Percentiles rank a stretch among this genome's conserved stretches.
Evolutionary conservation across 1,140 invertebrate genomes (phyloP).

Genomic region (Drosophila parvula): DNA sequence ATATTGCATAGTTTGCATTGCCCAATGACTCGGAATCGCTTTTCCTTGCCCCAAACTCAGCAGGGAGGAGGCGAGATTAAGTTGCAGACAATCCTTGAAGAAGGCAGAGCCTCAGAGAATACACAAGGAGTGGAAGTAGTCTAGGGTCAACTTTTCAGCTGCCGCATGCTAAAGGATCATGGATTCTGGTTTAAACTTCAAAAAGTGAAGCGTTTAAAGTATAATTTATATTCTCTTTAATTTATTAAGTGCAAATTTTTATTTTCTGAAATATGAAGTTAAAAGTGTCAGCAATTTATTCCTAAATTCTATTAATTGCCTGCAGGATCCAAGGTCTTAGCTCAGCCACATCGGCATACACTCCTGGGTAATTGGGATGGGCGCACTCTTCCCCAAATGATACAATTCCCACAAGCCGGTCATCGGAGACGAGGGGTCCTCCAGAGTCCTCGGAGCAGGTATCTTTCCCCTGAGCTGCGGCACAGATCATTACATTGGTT

Average conservation of each 20-base stretch:
- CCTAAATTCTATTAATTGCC: not conserved
- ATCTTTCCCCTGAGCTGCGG: conserved; percentile 17
- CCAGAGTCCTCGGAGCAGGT: conserved; percentile 81
- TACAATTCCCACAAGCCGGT: conserved; percentile 85
- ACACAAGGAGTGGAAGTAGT: not conserved
- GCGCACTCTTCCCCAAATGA: conserved; percentile 85
- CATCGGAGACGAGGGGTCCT: conserved; percentile 78
- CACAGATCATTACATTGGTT: conserved; percentile 79
- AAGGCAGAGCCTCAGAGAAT: not conserved
- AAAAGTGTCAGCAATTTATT: not conserved
- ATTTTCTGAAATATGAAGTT: not conserved
- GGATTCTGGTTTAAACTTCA: not conserved
- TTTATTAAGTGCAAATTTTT: too few species aligned
- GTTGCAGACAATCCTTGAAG: conserved; percentile 28
- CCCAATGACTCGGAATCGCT: conserved; percentile 71
- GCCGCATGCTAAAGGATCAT: not conserved
- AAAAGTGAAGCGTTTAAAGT: not conserved
- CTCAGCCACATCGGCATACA: conserved; percentile 85
- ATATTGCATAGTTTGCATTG: conserved; percentile 79
- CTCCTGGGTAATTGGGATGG: conserved; percentile 83
- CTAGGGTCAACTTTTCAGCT: conserved; percentile 3
- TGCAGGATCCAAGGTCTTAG: conserved; percentile 74
- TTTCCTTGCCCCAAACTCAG: conserved; percentile 20
- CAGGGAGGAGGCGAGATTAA: conserved; percentile 45
- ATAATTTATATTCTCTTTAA: not conserved